A percentile compares a stretch with the other conserved stretches of the same genome.
Evolutionary conservation across 2,888 invertebrate species (phyloP).

Genomic region (Drosophila acutilabella): DNA sequence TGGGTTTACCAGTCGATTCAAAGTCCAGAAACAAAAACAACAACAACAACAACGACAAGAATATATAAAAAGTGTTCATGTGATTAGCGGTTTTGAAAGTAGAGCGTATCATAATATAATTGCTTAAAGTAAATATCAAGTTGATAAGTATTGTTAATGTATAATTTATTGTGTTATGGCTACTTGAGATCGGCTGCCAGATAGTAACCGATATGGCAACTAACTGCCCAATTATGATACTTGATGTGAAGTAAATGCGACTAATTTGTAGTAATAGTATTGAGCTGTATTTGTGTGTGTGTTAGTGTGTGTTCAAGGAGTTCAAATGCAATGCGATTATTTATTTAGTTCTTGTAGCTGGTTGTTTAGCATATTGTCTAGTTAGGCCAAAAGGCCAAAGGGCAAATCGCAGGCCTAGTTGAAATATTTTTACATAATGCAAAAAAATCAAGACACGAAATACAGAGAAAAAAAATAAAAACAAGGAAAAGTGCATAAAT

Average conservation of each 20-base stretch:
- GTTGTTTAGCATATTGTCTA: neutral
- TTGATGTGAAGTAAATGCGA: constrained; percentile 28
- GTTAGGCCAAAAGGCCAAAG: constrained; percentile 1
- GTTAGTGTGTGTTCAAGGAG: too few species aligned
- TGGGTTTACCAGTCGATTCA: constrained; percentile 4
- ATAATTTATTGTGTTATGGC: constrained; percentile 41
- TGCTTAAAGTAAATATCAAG: constrained; percentile 40
- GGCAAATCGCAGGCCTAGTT: constrained; percentile 21
- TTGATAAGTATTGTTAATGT: constrained; percentile 32
- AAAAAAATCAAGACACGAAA: constrained; percentile 7
- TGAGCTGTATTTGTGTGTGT: too few species aligned
- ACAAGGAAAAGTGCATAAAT: constrained; percentile 63
- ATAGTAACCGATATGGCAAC: constrained; percentile 26
- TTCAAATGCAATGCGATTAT: constrained; percentile 2
- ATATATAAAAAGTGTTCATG: constrained; percentile 13
- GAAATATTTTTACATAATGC: constrained; percentile 58
- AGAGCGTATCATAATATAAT: constrained; percentile 21
- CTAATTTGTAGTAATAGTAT: constrained; percentile 4
- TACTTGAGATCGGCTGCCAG: constrained; percentile 39
- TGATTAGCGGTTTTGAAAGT: constrained; percentile 22
- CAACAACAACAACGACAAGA: too few species aligned
- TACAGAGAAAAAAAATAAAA: neutral
- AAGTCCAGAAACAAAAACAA: constrained; percentile 22
- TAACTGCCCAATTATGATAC: constrained; percentile 45
- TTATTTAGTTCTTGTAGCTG: constrained; percentile 9